phyloP scores from a whole-genome alignment of 2,888 invertebrate genomes.

The Athrips mouffetella region DNA sequence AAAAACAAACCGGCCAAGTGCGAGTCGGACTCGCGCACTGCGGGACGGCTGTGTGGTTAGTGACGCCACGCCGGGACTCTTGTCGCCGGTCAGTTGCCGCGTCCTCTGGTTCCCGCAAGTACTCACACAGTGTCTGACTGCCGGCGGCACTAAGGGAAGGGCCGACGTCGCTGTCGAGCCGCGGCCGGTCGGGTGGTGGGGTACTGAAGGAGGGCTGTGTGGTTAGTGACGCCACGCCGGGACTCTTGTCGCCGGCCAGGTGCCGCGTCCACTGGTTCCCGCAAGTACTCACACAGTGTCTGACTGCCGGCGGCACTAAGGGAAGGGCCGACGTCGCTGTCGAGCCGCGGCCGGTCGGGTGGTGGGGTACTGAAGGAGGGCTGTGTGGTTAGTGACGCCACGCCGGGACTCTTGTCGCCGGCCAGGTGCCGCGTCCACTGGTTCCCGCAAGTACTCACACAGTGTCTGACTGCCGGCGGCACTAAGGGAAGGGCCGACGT shows the following conservation, averaged over 20 bases:
- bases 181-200: too few relatives aligned
- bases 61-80: too few relatives aligned
- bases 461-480: slow-evolving; percentile 71
- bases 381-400: slow-evolving; percentile 49
- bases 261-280: too few relatives aligned
- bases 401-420: slow-evolving; percentile 47
- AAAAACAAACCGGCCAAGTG: too few relatives aligned
- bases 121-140: slow-evolving; percentile 61
- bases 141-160: slow-evolving; percentile 70
- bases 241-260: too few relatives aligned
- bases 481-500: slow-evolving; percentile 69
- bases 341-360: slow-evolving; percentile 60
- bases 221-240: too few relatives aligned
- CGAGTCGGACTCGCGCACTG: too few relatives aligned
- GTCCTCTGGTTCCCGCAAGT: too few relatives aligned
- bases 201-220: too few relatives aligned
- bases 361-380: slow-evolving; percentile 48
- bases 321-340: slow-evolving; percentile 71
- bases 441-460: slow-evolving; percentile 36
- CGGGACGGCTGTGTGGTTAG: too few relatives aligned
- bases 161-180: slow-evolving; percentile 72
- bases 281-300: slow-evolving; percentile 50
- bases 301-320: slow-evolving; percentile 72
- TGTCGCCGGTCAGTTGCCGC: too few relatives aligned
- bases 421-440: slow-evolving; percentile 42